Conservation (phyloP, 2,888 invertebrate species). For the Protodeltote pygarga region DNA sequence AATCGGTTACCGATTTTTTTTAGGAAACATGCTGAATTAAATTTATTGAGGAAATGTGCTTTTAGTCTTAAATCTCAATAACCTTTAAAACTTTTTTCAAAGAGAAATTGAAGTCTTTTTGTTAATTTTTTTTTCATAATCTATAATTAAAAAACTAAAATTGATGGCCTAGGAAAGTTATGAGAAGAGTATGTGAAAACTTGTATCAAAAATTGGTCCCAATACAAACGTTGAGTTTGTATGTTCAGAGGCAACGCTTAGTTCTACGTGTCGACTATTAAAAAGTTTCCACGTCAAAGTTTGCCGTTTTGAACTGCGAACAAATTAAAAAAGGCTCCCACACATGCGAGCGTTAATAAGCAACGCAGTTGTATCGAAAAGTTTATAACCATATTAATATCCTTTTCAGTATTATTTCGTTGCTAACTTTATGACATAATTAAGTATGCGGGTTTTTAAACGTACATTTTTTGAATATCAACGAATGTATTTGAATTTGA, state of each 20-base stretch:
- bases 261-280: slow-evolving; percentile 65
- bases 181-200: slow-evolving; percentile 42
- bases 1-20: too few species aligned
- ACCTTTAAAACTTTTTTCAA: slow-evolving; percentile 9
- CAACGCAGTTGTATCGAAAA: slow-evolving; percentile 54
- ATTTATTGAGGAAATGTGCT: too few species aligned
- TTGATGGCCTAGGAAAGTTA: slow-evolving; percentile 34
- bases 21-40: too few species aligned
- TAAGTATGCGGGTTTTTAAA: slow-evolving; percentile 37
- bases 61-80: too few species aligned
- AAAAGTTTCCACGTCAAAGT: slow-evolving; percentile 66
- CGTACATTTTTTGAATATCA: slow-evolving; percentile 20
- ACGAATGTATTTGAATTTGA: neutral
- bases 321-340: slow-evolving; percentile 55
- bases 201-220: slow-evolving; percentile 54
- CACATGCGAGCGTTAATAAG: slow-evolving; percentile 52
- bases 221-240: slow-evolving; percentile 53
- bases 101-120: slow-evolving; percentile 10
- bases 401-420: slow-evolving; percentile 50
- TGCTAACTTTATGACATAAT: slow-evolving; percentile 49
- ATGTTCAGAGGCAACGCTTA: slow-evolving; percentile 57
- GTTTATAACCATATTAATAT: slow-evolving; percentile 58
- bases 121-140: slow-evolving; percentile 33
- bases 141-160: slow-evolving; percentile 17
- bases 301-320: slow-evolving; percentile 61